Base-by-base conservation (phyloP, 2,797 vertebrate genomes). In the Ctenopoma kingsleyae region DNA sequence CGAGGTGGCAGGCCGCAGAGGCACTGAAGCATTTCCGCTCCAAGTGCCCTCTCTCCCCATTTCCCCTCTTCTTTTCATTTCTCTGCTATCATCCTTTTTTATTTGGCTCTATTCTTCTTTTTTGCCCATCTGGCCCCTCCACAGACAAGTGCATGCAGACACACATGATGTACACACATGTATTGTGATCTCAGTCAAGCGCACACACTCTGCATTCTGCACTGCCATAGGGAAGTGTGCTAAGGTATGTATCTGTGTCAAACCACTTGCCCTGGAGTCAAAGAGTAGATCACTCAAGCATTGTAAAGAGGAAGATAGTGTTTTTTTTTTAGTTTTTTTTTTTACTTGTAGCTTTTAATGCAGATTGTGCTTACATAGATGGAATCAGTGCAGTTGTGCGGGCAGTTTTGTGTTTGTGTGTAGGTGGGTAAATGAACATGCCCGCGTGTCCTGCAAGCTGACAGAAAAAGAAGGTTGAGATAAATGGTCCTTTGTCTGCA, bases 1-100 rank as follows among this genome's bases (percentile, higher is more conserved):
- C 16, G 78, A 92, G 90, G 83, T 92, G 95, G 90, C 92, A 67
- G 88, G 81, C 83, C 76, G 68, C 82, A 91, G 92, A 92, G 84
- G 84, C 84, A 84, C 71, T 84, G 81, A 85, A 76, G 91, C 78
- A 71, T 86, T 93, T 91, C 84, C 66, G 83, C 93, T 87, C 83
- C 91, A 86, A 88, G 74, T 91, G 81, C 54, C 80, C 70, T 80
- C 81, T 74, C 73, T 79, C 63, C 55, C 71, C 65, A 17, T 74
- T 60, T 78, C 59, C 59, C 74, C 71, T 71, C 58, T 65, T 67
- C 36, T 57, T 67, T 41, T 66, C 46, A 64, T 74, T 73, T 67
- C 38, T 69, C 32, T 69, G 32, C 49, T 46, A 72, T 71, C 78
- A 66, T 84, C 60, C 46, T 70, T 74, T 76, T 59, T 61, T 81